These are phyloP conservation scores for Paelopatides confundens DNA, from an alignment of 53 echinoderm and acorn worm genomes.

Conservation along the genomic window DNA sequence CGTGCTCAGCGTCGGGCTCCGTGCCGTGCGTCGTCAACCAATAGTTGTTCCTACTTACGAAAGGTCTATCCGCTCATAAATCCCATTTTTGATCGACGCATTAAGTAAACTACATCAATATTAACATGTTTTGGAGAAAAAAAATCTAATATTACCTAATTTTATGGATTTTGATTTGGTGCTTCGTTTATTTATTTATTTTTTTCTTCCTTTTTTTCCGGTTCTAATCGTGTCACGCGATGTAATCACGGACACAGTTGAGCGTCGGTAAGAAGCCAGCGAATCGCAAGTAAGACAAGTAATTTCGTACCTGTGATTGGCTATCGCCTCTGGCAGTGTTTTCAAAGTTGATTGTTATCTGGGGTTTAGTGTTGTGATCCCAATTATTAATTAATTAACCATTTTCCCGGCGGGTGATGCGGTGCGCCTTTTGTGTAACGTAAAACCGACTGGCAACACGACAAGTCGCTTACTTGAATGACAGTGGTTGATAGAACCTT, in stretches of 20 bases:
- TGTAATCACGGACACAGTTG: not conserved
- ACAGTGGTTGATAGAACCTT: slow-evolving; percentile 22
- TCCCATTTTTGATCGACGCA: slow-evolving; percentile 42
- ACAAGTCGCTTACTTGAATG: slow-evolving; percentile 25
- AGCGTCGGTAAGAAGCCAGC: slow-evolving; percentile 16
- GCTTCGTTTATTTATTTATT: slow-evolving; percentile 19
- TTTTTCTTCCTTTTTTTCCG: not conserved
- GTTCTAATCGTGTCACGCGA: slow-evolving; percentile 36
- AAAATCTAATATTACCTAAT: slow-evolving; percentile 55
- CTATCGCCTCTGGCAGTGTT: slow-evolving; percentile 26
- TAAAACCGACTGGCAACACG: not conserved
- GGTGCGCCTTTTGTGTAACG: slow-evolving; percentile 36
- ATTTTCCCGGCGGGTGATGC: slow-evolving; percentile 36
- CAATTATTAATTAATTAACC: slow-evolving; percentile 52
- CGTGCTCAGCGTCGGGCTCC: slow-evolving; percentile 36
- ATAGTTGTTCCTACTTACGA: slow-evolving; percentile 9
- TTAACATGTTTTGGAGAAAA: slow-evolving; percentile 34
- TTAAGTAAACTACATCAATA: slow-evolving; percentile 53
- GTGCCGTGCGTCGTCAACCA: slow-evolving; percentile 54
- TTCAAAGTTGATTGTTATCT: slow-evolving; percentile 54
- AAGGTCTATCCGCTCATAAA: slow-evolving; percentile 22
- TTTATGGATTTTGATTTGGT: slow-evolving; percentile 55
- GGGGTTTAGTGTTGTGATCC: slow-evolving; percentile 25
- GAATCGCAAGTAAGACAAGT: slow-evolving; percentile 27
- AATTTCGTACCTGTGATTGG: slow-evolving; percentile 27